These are phyloP conservation scores for Lordiphosa collinella DNA, from an alignment of 1,140 invertebrate species.

Conservation along the genomic window DNA sequence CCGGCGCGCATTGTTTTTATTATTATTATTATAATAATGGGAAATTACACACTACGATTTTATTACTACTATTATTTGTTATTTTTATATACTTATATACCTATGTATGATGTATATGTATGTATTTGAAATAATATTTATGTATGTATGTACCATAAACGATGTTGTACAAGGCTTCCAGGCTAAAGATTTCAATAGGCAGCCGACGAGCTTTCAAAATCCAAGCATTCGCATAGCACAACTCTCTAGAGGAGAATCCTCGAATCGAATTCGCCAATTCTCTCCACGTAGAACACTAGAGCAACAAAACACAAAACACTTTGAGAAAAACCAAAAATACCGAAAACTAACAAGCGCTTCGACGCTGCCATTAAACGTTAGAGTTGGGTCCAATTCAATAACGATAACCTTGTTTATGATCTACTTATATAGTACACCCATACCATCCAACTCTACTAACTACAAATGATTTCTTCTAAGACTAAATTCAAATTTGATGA, in stretches of 20 bases:
- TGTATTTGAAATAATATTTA: constrained; percentile 68
- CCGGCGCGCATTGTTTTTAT: constrained; percentile 71
- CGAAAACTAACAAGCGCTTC: constrained; percentile 26
- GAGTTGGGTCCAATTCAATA: no score
- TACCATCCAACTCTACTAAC: no score
- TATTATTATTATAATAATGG: constrained; percentile 38
- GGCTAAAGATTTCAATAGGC: constrained; percentile 51
- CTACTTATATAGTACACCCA: no score
- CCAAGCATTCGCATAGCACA: constrained; percentile 58
- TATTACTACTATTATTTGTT: constrained; percentile 74
- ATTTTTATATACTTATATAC: constrained; percentile 71
- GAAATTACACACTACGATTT: constrained; percentile 73
- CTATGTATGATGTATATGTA: constrained; percentile 58
- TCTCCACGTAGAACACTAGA: constrained; percentile 13
- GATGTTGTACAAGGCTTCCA: constrained; percentile 73
- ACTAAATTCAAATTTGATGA: constrained; percentile 41
- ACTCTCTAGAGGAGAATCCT: constrained; percentile 26
- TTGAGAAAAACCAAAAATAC: constrained; percentile 6
- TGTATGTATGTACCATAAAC: constrained; percentile 69
- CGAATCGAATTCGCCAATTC: constrained; percentile 62
- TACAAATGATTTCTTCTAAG: constrained; percentile 34
- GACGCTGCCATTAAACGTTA: constrained; percentile 20
- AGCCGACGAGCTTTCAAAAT: constrained; percentile 57
- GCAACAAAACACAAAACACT: background rate
- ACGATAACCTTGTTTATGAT: no score